Evolutionary conservation across 1,140 invertebrate genomes (phyloP), one percentile per base, ranked within the genome.

Genomic region (Pseudomyrmex dendroicus): DNA sequence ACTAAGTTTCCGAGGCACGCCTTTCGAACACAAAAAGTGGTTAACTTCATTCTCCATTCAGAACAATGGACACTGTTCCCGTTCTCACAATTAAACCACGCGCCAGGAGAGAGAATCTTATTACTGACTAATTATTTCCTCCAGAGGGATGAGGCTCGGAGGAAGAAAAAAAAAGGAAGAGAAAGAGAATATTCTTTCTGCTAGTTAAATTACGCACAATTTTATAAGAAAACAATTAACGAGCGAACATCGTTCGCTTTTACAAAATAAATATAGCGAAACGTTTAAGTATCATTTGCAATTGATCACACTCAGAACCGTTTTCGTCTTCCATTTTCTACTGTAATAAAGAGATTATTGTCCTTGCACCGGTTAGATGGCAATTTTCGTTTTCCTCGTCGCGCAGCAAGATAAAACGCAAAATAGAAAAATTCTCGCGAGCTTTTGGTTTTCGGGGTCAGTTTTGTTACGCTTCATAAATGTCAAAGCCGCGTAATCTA

Each of bases 21-120:
- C 48, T 22, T 76, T 76, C 2, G 22, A 77, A 77, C 59, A 77
- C 59, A 77, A 77, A 76, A 66, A 77, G 48, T 67, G 25, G 2
- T 67, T 67, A 77, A 77, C 25, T 77, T 77, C 73, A 77, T 77
- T 77, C 25, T 22, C 62, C 59, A 77, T 77, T 67, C 62, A 67
- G 35, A 20, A 67, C 12, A 17, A 77, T 77, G 73, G 62, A 20
- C 61, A 76, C 54, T 67, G 25, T 12, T 76, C 25, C 66, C 61
- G n/a, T n/a, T 76, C 25, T 54, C 50, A 63, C 57, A 64, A 76
- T 76, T 64, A 64, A 15, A 76, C n/a, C 66, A 44, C 73, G 48
- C 48, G 10, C 48, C 50, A 76, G 66, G 20, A 52, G 61, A 67
- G 35, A n/a, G 25, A 54, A 77, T 77, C 25, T 56, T 5, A 67